A percentile compares a stretch with the other conserved stretches of the same genome.
Conservation (phyloP, 2,888 invertebrate genomes). For the Idaea dimidiata region DNA sequence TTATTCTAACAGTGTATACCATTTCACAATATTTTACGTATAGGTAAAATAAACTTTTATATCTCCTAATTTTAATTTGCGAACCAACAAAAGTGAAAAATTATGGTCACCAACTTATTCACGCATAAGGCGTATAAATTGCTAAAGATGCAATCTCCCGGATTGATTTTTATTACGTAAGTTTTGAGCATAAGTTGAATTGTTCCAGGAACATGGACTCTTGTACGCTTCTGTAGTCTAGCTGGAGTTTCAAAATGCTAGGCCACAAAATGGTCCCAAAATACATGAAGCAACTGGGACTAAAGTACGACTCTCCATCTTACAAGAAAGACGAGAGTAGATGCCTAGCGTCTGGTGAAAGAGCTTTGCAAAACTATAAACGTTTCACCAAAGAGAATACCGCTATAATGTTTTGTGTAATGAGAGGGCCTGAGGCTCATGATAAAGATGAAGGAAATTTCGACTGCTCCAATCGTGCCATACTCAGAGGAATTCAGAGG, state of each 20-base stretch:
- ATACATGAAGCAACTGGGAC: conserved; percentile 22
- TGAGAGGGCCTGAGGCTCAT: background rate
- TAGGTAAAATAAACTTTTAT: too few relatives aligned
- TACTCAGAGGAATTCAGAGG: background rate
- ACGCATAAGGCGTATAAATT: too few relatives aligned
- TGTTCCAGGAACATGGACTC: conserved; percentile 17
- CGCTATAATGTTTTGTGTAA: conserved; percentile 1
- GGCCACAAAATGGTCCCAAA: conserved; percentile 26
- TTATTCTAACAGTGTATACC: too few relatives aligned
- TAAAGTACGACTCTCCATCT: conserved; percentile 20
- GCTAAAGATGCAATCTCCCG: too few relatives aligned
- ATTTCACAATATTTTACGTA: too few relatives aligned
- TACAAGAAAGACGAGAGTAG: conserved; percentile 21
- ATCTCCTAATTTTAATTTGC: too few relatives aligned
- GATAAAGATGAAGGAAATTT: background rate
- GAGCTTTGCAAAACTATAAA: conserved; percentile 15
- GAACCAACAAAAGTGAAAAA: too few relatives aligned
- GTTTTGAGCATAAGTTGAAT: background rate
- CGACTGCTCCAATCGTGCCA: background rate
- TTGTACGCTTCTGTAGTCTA: background rate
- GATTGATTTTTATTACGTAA: too few relatives aligned
- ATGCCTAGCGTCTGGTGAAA: conserved; percentile 20
- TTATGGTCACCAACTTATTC: too few relatives aligned
- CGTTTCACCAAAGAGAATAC: conserved; percentile 14
- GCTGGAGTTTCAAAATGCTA: conserved; percentile 15